Evolutionary conservation across 1,140 invertebrate species (phyloP).

Genomic region (Drosophila equinoxialis): DNA sequence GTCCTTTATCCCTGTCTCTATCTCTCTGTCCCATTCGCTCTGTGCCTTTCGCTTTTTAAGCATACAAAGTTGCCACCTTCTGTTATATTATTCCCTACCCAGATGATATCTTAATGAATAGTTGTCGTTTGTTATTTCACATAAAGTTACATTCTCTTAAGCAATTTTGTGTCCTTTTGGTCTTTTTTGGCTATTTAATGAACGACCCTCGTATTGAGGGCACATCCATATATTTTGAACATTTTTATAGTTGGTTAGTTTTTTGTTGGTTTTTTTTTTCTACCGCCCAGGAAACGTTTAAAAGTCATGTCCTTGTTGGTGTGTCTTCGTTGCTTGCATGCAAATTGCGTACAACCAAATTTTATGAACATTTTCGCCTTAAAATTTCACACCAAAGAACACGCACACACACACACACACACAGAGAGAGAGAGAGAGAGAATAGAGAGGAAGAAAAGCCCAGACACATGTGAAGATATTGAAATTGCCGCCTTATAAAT

Average conservation of each 20-base stretch:
- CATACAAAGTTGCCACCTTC: background rate
- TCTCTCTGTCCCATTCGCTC: too few species aligned
- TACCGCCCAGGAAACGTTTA: slow-evolving; percentile 60
- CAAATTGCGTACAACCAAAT: slow-evolving; percentile 72
- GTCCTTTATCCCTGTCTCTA: too few species aligned
- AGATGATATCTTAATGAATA: slow-evolving; percentile 11
- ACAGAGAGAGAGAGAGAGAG: slow-evolving; percentile 2
- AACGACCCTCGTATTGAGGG: slow-evolving; percentile 2
- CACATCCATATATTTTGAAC: background rate
- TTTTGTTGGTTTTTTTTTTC: slow-evolving; percentile 9
- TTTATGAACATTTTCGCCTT: slow-evolving; percentile 72
- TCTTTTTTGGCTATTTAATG: background rate
- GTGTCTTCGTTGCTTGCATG: slow-evolving; percentile 44
- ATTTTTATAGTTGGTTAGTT: slow-evolving; percentile 52
- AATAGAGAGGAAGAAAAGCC: slow-evolving; percentile 40
- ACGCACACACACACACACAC: slow-evolving; percentile 23
- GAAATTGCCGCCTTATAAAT: slow-evolving; percentile 75
- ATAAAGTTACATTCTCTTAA: slow-evolving; percentile 2
- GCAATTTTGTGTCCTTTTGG: background rate
- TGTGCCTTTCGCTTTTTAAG: too few species aligned
- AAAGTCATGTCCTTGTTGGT: slow-evolving; percentile 68
- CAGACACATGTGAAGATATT: slow-evolving; percentile 20
- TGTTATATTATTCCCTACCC: background rate
- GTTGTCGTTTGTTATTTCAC: background rate
- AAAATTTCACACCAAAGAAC: slow-evolving; percentile 73